These are phyloP conservation scores for Apodemus sylvaticus DNA, from an alignment of 2,113 vertebrate genomes.

Conservation along the genomic window DNA sequence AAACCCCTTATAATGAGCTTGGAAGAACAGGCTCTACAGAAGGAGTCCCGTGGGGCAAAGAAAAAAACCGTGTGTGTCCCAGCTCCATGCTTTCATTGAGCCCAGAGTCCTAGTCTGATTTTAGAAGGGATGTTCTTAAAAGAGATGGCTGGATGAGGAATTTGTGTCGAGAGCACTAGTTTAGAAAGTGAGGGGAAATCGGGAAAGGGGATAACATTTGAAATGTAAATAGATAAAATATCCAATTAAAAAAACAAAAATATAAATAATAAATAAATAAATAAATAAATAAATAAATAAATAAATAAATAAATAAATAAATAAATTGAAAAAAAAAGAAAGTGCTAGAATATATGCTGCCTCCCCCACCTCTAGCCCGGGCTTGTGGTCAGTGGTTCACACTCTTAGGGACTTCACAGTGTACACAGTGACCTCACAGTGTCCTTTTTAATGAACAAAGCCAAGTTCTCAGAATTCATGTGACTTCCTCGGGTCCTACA, in stretches of 20 bases:
- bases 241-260: too few species aligned
- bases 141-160: not conserved
- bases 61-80: not conserved
- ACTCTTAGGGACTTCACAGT: not conserved
- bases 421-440: not conserved
- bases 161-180: not conserved
- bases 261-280: too few species aligned
- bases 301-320: too few species aligned
- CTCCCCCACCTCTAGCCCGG: not conserved
- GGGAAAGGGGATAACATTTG: too few species aligned
- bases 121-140: not conserved
- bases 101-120: not conserved
- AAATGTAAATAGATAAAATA: too few species aligned
- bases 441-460: not conserved
- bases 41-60: not conserved
- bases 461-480: not conserved
- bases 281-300: too few species aligned
- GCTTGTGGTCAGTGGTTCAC: not conserved
- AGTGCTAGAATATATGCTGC: not conserved
- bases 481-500: not conserved
- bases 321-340: not conserved
- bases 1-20: not conserved
- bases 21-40: too few species aligned
- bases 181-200: not conserved
- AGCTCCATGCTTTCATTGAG: accelerated